Base-by-base conservation (phyloP, 2,113 vertebrate genomes). In the Lasiurus borealis region DNA sequence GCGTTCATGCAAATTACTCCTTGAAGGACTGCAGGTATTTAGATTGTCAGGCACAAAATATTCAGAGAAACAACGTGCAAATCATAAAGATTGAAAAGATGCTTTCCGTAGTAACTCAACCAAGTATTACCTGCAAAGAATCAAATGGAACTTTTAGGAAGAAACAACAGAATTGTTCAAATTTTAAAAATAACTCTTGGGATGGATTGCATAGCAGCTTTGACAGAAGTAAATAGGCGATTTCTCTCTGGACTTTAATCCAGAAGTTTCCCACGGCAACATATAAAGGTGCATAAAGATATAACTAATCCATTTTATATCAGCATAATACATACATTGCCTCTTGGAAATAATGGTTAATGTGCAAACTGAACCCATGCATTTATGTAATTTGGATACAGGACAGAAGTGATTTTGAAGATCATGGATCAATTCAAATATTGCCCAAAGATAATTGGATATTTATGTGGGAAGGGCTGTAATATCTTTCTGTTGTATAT, bases 1-100 rank as follows among this genome's bases (percentile, higher is more conserved):
- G 68, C n/a, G 50, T 82, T 96, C 85, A 59, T 88, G 59, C 90
- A 85, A 77, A 94, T 89, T 90, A 48, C 44, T 81, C 73, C 54
- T 91, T 82, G 36, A 46, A 88, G 36, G 40, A 54, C 72, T 46
- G 2, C 52, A 68, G 44, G 31, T 85, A n/a, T 34, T 75, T 5
- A 29, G 15, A 46, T 73, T 72, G 50, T 69, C 54, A 73, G 18
- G 19, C 62, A 52, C 10, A 54, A 94, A 96, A 78, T 64, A 76
- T 34, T 73, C 78, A 69, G 8, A 92, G 34, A 64, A 92, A 77
- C 46, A 92, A 57, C 57, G 2, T 62, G 6, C 5, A 85, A 54
- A 90, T 78, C 59, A 29, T 48, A 57, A 73, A 88, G 40, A 82
- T 77, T 46, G 80, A n/a, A 31, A 48, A 50, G 48, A 57, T 75